Evolutionary conservation across 1,140 invertebrate genomes (phyloP), one percentile per base, ranked within the genome.

Genomic region (Pygmarrhopalites habei): DNA sequence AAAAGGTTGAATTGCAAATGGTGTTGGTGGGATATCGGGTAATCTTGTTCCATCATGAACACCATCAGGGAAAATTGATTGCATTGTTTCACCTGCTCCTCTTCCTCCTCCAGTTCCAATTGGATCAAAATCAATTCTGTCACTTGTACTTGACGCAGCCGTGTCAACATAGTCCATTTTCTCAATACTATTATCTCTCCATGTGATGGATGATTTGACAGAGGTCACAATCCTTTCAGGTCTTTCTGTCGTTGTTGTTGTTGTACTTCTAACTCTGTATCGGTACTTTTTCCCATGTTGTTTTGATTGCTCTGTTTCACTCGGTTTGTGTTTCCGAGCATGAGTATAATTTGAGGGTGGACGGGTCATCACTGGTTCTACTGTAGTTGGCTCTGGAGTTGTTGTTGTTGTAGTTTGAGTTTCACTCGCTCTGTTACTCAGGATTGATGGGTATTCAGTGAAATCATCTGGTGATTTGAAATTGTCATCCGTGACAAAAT

Each of bases 261-360:
- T 65, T 4, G 74, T 75, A 0, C 76, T 76, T 0, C 39, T 30
- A 0, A 21, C 43, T 55, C 58, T 53, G 17, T 46, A 46, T 52
- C 26, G 21, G 57, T 23, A 43, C 43, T 59, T 51, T 51, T 29
- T 44, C n/a, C 35, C 19, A 44, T 35, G 17, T 53, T 19, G 15
- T 17, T 14, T 39, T n/a, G 14, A 26, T 29, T 23, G 14, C 30
- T 14, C 1, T 3, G 5, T 35, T 35, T 5, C 32, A 35, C 32
- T 35, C 5, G 32, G 32, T 35, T 35, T 15, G 32, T 35, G 15
- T 35, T 35, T 35, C 32, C 15, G 32, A 35, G 5, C 32, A 35
- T 46, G 56, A 28, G 10, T 29, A 23, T 47, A 29, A 58, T 17
- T 26, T 2, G 7, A 23, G 19, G 10, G 19, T 12, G 28, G 39